Percentiles rank a stretch among this genome's conserved stretches.
Conservation (phyloP, 2,797 vertebrate genomes). For the Phylloscopus collybita region DNA sequence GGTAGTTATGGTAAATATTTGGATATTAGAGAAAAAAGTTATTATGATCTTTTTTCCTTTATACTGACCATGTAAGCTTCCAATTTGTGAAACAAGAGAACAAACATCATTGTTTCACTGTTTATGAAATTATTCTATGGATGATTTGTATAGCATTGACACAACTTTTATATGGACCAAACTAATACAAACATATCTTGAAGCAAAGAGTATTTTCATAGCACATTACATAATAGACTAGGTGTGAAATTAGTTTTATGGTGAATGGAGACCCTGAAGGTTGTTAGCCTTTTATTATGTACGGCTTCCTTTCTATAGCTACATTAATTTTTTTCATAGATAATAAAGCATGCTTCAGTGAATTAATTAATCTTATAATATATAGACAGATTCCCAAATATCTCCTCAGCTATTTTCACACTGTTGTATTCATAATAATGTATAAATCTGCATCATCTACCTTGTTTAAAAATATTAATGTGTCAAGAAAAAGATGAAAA, state of each 20-base stretch:
- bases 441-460: not conserved
- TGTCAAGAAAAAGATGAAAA: not conserved
- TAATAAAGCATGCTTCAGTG: constrained; percentile 32
- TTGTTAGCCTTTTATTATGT: constrained; percentile 70
- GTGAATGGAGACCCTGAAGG: constrained; percentile 65
- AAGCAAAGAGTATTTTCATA: constrained; percentile 74
- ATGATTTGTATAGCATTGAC: not conserved
- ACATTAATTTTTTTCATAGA: constrained; percentile 43
- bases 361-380: constrained; percentile 29
- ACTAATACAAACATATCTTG: constrained; percentile 53
- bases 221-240: constrained; percentile 77
- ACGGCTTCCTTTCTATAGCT: constrained; percentile 24
- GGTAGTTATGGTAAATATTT: not conserved
- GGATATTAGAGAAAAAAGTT: not conserved
- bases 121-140: not conserved
- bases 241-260: constrained; percentile 79
- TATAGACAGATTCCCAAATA: not conserved
- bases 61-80: not conserved
- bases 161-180: constrained; percentile 7
- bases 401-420: not conserved
- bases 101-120: not conserved
- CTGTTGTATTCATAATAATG: not conserved
- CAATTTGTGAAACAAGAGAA: not conserved
- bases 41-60: not conserved
- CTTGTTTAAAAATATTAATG: not conserved